phyloP scores from a whole-genome alignment of 2,888 invertebrate species.

The Drosophila lutescens region DNA sequence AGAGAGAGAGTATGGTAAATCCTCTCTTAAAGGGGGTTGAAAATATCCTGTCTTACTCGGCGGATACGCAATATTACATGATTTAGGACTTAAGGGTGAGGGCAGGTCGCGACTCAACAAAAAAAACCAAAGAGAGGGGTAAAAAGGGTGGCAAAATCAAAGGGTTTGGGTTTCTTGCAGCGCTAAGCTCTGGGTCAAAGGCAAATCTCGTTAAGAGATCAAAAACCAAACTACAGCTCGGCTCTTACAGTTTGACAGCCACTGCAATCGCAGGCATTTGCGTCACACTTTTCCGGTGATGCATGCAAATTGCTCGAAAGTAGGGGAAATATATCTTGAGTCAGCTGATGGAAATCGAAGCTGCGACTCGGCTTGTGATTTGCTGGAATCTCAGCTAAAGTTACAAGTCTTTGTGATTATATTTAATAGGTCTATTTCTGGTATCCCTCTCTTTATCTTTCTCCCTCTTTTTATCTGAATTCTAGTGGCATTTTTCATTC shows the following conservation, averaged over 20 bases:
- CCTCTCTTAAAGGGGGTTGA: conserved; percentile 5
- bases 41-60: conserved; percentile 13
- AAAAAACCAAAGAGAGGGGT: background rate
- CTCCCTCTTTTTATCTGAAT: background rate
- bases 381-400: conserved; percentile 3
- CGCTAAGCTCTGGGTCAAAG: conserved; percentile 29
- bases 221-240: conserved; percentile 7
- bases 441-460: too few relatives aligned
- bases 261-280: conserved; percentile 47
- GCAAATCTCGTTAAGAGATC: conserved; percentile 37
- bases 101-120: conserved; percentile 60
- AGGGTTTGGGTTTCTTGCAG: background rate
- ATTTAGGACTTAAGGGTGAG: conserved; percentile 47
- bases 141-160: conserved; percentile 7
- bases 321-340: conserved; percentile 10
- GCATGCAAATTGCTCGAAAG: conserved; percentile 60
- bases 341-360: conserved; percentile 49
- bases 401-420: conserved; percentile 10
- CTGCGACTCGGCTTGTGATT: background rate
- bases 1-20: conserved; percentile 3
- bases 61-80: conserved; percentile 59
- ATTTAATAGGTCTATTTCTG: conserved; percentile 9
- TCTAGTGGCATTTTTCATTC: conserved; percentile 27
- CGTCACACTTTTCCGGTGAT: conserved; percentile 58
- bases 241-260: conserved; percentile 48